Conservation (phyloP, 2,888 invertebrate species). For the Tetragonisca angustula region DNA sequence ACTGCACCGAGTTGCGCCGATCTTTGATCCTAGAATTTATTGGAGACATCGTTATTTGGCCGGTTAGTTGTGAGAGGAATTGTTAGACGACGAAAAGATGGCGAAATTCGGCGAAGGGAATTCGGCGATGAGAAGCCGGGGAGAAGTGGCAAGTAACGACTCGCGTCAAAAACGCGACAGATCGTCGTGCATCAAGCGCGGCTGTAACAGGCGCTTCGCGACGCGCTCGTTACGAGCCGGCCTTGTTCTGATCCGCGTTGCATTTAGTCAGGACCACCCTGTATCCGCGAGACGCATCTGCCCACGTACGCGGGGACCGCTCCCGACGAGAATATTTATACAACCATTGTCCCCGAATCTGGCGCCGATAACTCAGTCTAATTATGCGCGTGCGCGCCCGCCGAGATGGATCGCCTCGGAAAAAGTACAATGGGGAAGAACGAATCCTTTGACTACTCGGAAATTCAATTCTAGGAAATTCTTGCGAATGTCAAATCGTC, state of each 20-base stretch:
- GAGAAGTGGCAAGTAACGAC: constrained; percentile 77
- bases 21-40: background rate
- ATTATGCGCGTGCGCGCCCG: constrained; percentile 70
- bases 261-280: constrained; percentile 74
- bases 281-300: constrained; percentile 66
- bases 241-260: constrained; percentile 75
- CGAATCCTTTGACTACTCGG: background rate
- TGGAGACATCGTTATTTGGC: background rate
- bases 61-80: background rate
- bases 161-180: constrained; percentile 73
- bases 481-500: background rate
- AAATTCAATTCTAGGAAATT: background rate
- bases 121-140: constrained; percentile 64
- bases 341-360: constrained; percentile 79
- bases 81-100: constrained; percentile 6
- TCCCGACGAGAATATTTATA: constrained; percentile 78
- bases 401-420: constrained; percentile 47
- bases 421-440: constrained; percentile 1
- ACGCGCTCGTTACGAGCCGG: constrained; percentile 75
- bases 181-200: constrained; percentile 75
- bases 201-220: constrained; percentile 74
- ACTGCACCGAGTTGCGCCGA: background rate
- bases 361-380: constrained; percentile 79
- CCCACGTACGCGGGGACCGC: constrained; percentile 75
- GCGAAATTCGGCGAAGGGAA: constrained; percentile 49